phyloP scores from a whole-genome alignment of 2,888 invertebrate species.

The Pristionchus maxplancki region DNA sequence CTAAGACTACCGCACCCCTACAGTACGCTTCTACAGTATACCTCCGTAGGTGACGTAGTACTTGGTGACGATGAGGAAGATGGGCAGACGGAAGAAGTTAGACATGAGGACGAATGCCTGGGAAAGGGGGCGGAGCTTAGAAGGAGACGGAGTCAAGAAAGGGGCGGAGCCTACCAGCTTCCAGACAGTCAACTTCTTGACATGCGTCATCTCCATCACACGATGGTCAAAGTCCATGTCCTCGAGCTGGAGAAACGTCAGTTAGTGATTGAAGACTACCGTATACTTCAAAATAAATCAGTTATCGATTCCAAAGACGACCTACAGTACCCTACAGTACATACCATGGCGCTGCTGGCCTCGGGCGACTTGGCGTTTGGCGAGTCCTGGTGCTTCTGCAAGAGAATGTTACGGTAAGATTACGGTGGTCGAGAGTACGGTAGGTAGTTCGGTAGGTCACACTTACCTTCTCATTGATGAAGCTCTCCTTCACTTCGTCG shows the following conservation, averaged over 20 bases:
- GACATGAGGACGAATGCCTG: constrained; percentile 13
- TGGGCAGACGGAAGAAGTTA: constrained; percentile 41
- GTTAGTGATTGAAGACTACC: neutral
- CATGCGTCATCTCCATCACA: constrained; percentile 22
- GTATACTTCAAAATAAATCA: neutral
- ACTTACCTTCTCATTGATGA: neutral
- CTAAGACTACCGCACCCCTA: too few species aligned
- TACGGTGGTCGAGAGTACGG: neutral
- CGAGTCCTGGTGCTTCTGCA: constrained; percentile 16
- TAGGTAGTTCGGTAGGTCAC: too few species aligned
- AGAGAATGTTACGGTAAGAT: neutral
- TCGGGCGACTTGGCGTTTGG: constrained; percentile 45
- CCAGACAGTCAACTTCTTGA: constrained; percentile 3
- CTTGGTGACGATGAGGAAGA: constrained; percentile 31
- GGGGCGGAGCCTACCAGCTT: constrained; percentile 22
- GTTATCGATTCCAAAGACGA: neutral
- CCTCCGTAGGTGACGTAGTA: constrained; percentile 29
- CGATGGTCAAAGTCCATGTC: constrained; percentile 22
- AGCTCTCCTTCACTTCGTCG: neutral
- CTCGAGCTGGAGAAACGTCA: constrained; percentile 25
- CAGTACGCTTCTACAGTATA: neutral
- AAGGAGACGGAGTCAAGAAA: neutral
- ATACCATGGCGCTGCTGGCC: constrained; percentile 10
- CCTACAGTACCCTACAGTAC: neutral
- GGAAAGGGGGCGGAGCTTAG: neutral